Evolutionary conservation across 1,140 invertebrate species (phyloP).

Genomic region (Nixonia krombeini): DNA sequence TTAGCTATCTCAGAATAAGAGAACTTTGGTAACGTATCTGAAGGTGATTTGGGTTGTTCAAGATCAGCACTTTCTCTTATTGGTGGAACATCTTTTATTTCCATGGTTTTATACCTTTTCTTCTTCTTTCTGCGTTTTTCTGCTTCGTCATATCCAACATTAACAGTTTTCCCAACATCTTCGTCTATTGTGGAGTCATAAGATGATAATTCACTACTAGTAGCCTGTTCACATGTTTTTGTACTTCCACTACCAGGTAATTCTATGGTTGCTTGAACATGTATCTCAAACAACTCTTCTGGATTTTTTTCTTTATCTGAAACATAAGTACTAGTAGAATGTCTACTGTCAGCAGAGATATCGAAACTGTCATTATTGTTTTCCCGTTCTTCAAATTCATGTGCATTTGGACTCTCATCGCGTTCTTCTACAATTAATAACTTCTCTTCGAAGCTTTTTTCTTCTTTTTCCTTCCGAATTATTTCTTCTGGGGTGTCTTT

Average conservation of each 20-base stretch:
- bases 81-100: no score
- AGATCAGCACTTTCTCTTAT: slow-evolving; percentile 25
- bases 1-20: slow-evolving; percentile 52
- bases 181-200: slow-evolving; percentile 51
- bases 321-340: slow-evolving; percentile 9
- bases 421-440: neutral
- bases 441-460: neutral
- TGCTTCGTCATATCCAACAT: slow-evolving; percentile 8
- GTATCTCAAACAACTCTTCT: slow-evolving; percentile 61
- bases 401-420: neutral
- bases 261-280: slow-evolving; percentile 63
- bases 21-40: slow-evolving; percentile 23
- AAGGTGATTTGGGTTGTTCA: slow-evolving; percentile 28
- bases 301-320: slow-evolving; percentile 49
- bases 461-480: no score
- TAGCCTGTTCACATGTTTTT: slow-evolving; percentile 33
- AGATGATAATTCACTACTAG: slow-evolving; percentile 28
- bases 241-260: slow-evolving; percentile 53
- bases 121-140: slow-evolving; percentile 46
- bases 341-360: slow-evolving; percentile 9
- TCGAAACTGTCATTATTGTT: slow-evolving; percentile 17
- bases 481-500: neutral
- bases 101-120: slow-evolving; percentile 42
- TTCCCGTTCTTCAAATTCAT: slow-evolving; percentile 16
- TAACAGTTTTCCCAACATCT: no score